These are phyloP conservation scores for Bursaphelenchus okinawaensis DNA, from an alignment of 2,888 invertebrate genomes.

Conservation along the genomic window DNA sequence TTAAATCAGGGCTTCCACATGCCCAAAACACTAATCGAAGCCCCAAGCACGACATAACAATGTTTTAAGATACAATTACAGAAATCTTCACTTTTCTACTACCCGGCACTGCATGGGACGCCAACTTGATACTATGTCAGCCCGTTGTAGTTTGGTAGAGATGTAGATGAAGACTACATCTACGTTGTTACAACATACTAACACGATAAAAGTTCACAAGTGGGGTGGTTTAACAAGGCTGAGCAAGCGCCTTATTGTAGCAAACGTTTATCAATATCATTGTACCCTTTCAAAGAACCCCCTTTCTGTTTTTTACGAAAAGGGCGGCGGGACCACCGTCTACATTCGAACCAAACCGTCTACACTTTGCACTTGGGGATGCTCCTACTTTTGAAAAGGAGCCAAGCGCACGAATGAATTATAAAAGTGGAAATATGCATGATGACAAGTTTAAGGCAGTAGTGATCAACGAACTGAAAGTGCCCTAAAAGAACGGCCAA, in stretches of 20 bases:
- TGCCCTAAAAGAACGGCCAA: background rate
- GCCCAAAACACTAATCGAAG: background rate
- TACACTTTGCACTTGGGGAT: too few relatives aligned
- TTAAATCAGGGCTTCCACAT: background rate
- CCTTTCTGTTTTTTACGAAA: too few relatives aligned
- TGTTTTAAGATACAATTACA: background rate
- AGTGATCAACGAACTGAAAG: background rate
- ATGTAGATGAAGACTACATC: background rate
- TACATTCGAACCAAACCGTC: too few relatives aligned
- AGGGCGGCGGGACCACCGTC: too few relatives aligned
- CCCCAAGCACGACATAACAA: background rate
- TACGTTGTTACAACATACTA: background rate
- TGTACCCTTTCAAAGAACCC: too few relatives aligned
- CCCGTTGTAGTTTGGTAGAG: background rate
- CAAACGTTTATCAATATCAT: too few relatives aligned
- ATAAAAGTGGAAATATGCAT: too few relatives aligned
- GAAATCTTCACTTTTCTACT: background rate
- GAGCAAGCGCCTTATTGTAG: too few relatives aligned
- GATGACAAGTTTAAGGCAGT: background rate
- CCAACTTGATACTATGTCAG: background rate
- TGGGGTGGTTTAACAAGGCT: too few relatives aligned
- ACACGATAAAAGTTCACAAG: too few relatives aligned
- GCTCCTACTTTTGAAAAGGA: too few relatives aligned
- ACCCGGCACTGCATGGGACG: background rate
- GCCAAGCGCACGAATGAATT: too few relatives aligned